Conservation (phyloP, 2,888 invertebrate genomes). For the Helleia helle region DNA sequence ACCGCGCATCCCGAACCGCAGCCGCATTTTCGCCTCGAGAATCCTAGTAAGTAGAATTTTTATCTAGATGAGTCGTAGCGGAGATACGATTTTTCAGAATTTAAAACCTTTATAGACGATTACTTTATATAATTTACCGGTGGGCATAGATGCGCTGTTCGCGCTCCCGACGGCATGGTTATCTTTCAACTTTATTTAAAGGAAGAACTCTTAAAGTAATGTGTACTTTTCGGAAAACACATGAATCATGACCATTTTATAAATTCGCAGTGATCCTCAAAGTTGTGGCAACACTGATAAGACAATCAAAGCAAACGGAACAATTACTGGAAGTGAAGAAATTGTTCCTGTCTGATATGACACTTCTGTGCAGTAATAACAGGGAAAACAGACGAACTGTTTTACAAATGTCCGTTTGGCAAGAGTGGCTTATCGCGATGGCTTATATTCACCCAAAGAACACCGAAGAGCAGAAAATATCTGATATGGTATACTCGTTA, state of each 20-base stretch:
- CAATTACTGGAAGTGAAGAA: slow-evolving; percentile 95
- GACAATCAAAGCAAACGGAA: slow-evolving; percentile 96
- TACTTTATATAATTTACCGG: no score
- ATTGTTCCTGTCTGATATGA: slow-evolving; percentile 97
- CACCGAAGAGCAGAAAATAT: slow-evolving; percentile 95
- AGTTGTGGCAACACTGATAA: slow-evolving; percentile 96
- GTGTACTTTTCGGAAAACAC: no score
- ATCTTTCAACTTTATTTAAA: no score
- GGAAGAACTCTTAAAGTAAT: no score
- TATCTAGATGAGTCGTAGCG: no score
- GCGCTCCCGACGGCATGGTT: no score
- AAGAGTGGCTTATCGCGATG: slow-evolving; percentile 98
- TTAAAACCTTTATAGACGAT: no score
- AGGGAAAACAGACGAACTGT: slow-evolving; percentile 97
- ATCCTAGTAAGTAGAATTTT: slow-evolving; percentile 85
- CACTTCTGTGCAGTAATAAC: slow-evolving; percentile 96
- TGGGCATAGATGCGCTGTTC: no score
- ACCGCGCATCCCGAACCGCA: slow-evolving; percentile 96
- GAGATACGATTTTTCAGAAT: no score
- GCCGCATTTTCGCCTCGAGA: slow-evolving; percentile 94
- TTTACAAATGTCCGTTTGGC: slow-evolving; percentile 99
- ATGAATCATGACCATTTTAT: no score
- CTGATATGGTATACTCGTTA: slow-evolving; percentile 97
- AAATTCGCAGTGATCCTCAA: slow-evolving; percentile 91
- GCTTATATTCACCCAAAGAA: slow-evolving; percentile 98